A percentile compares a stretch with the other conserved stretches of the same genome.
Conservation (phyloP, 2,113 vertebrate genomes). For the Excalfactoria chinensis region DNA sequence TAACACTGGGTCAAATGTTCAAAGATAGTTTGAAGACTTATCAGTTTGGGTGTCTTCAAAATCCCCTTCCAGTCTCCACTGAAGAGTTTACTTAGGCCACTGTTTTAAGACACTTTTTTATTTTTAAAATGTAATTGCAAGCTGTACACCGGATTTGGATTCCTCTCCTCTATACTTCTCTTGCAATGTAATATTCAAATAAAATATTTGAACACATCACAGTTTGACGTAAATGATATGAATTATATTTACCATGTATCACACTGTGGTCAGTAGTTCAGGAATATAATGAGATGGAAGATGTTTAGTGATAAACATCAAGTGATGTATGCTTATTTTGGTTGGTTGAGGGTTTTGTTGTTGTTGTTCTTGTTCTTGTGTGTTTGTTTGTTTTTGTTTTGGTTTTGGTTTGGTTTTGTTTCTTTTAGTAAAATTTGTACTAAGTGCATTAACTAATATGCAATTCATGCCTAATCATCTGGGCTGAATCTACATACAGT, state of each 20-base stretch:
- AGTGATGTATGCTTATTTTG: background rate
- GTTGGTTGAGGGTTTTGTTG: background rate
- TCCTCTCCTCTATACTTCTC: background rate
- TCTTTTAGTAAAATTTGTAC: background rate
- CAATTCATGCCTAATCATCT: background rate
- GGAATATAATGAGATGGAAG: background rate
- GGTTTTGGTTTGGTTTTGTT: background rate
- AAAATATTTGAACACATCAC: background rate
- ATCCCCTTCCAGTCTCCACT: background rate
- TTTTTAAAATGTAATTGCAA: background rate
- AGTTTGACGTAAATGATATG: background rate
- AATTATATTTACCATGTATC: fast-evolving
- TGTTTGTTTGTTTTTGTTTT: no score
- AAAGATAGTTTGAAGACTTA: background rate
- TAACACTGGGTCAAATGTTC: background rate
- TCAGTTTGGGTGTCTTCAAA: background rate
- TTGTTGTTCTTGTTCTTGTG: no score
- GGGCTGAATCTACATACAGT: background rate
- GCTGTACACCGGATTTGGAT: background rate
- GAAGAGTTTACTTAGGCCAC: background rate
- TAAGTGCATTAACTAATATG: background rate
- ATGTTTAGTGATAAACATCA: background rate
- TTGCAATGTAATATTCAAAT: background rate
- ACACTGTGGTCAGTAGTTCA: background rate
- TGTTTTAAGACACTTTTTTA: fast-evolving